These are phyloP conservation scores for Apis dorsata DNA, from an alignment of 1,140 invertebrate genomes.

Conservation along the genomic window DNA sequence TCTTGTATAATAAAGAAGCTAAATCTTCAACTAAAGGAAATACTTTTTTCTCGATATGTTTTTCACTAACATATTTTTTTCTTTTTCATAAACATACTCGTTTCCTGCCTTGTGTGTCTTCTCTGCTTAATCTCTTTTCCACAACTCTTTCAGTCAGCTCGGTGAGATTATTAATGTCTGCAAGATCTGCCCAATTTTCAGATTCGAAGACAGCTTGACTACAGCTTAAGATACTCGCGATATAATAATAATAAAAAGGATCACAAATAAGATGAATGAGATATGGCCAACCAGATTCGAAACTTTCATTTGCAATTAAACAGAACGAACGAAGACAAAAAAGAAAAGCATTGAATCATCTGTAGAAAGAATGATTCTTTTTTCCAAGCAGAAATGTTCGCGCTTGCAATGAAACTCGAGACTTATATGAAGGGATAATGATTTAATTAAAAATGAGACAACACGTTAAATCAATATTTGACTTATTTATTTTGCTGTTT, in stretches of 20 bases:
- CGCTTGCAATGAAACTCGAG: background rate
- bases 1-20: background rate
- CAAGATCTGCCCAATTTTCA: constrained; percentile 14
- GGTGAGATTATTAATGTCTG: constrained; percentile 54
- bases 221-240: constrained; percentile 6
- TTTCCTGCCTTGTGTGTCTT: background rate
- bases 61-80: background rate
- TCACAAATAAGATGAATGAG: constrained; percentile 54
- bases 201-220: constrained; percentile 15
- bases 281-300: constrained; percentile 25
- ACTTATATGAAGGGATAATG: background rate
- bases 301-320: background rate
- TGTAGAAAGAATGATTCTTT: constrained; percentile 7
- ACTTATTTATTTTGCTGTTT: too few relatives aligned
- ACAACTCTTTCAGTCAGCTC: constrained; percentile 44
- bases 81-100: constrained; percentile 15
- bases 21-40: background rate
- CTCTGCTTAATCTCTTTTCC: background rate
- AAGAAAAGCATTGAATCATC: background rate
- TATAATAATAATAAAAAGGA: constrained; percentile 46
- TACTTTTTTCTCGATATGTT: background rate
- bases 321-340: background rate
- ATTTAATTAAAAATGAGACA: constrained; percentile 49
- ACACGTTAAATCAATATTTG: constrained; percentile 20
- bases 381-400: background rate